Base-by-base conservation (phyloP, 2,797 vertebrate genomes). In the Odontamblyopus rebecca region DNA sequence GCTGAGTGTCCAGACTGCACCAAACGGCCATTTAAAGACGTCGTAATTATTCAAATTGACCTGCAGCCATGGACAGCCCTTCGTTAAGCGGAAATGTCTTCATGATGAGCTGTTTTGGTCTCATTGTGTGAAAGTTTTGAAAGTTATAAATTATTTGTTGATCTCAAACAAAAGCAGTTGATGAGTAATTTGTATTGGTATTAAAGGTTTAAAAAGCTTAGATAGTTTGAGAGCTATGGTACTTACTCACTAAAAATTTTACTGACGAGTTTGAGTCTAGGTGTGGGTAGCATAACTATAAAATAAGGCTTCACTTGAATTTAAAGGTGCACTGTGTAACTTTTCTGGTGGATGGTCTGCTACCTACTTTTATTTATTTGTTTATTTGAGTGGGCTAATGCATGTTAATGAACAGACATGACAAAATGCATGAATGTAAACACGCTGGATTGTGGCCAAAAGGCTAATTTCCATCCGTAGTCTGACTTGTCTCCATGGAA, bases 1-100 rank as follows among this genome's bases (percentile, higher is more conserved):
- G 19, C 79, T 59, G 85, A 76, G 87, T 57, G 74, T 84, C 84
- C 85, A 81, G 81, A 86, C 88, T 86, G 82, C 79, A 86, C 84
- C 77, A 83, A 82, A 81, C 75, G 83, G 80, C 78, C 85, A 77
- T 84, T 83, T 82, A 86, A 84, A 82, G 72, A 85, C 69, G 68
- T 61, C 74, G 60, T 78, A 73, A 89, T 79, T 82, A 82, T 80
- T 74, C 70, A 66, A 13, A 64, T 69, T 75, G 83, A 83, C 84
- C 67, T 51, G 7, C n/a, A 65, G 65, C 67, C 54, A 5, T 69
- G 70, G 54, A 26, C 32, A 71, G 54, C 57, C 67, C 71, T 77
- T 69, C 64, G 44, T 60, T 68, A 69, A 78, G 48, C 62, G 41
- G 61, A 59, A 32, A 73, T 65, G 53, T 76, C 70, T 70, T 81